Conservation (phyloP, 1,140 invertebrate genomes). For the Euwallacea similis region DNA sequence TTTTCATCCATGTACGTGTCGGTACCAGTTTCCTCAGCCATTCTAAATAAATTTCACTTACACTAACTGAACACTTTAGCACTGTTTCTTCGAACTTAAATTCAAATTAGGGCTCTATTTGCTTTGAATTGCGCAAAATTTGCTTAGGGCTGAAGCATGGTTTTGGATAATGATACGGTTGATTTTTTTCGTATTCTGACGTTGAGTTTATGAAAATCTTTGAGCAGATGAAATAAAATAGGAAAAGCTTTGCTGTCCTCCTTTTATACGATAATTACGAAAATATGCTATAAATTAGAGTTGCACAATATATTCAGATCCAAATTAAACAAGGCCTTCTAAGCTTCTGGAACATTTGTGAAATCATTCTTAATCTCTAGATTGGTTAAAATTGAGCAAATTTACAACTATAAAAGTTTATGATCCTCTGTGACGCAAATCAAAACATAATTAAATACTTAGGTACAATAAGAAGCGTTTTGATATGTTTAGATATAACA, state of each 20-base stretch:
- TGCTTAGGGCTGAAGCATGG: too few relatives aligned
- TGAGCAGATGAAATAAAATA: too few relatives aligned
- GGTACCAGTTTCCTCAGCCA: constrained; percentile 32
- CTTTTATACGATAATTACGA: background rate
- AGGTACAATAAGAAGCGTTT: background rate
- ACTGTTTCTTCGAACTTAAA: constrained; percentile 7
- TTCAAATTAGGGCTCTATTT: background rate
- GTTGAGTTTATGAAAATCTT: too few relatives aligned
- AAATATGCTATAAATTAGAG: background rate
- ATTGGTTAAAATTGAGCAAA: background rate
- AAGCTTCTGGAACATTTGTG: too few relatives aligned
- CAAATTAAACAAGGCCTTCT: too few relatives aligned
- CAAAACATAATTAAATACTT: background rate
- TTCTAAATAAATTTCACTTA: background rate
- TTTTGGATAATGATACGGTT: too few relatives aligned
- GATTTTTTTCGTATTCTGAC: too few relatives aligned
- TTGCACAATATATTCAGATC: background rate
- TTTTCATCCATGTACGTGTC: constrained; percentile 39
- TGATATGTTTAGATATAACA: background rate
- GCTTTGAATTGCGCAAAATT: too few relatives aligned
- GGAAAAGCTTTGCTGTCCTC: background rate
- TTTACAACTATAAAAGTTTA: constrained; percentile 3
- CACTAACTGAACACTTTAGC: background rate
- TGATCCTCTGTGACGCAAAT: background rate
- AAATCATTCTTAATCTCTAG: background rate